Evolutionary conservation across 2,113 vertebrate genomes (phyloP).

Genomic region (Gobius niger): DNA sequence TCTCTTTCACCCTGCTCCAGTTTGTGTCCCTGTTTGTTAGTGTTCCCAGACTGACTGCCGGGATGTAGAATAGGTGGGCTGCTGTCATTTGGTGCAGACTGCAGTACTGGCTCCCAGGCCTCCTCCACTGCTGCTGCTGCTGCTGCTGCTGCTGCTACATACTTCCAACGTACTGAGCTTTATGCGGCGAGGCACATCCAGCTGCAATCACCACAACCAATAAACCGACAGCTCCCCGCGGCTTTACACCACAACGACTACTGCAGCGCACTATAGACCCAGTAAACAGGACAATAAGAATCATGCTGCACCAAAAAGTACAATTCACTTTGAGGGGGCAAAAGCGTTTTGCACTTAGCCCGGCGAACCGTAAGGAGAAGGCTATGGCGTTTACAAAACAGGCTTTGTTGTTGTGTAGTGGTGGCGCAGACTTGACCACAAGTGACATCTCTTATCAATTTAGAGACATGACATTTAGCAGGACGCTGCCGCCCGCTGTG

Average conservation of each 20-base stretch:
- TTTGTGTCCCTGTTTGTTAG: neutral
- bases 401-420: neutral
- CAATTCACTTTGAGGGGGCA: constrained; percentile 9
- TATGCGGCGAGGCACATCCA: constrained; percentile 62
- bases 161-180: constrained; percentile 58
- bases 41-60: constrained; percentile 25
- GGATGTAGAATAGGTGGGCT: constrained; percentile 41
- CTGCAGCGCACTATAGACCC: constrained; percentile 14
- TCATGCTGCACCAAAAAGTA: constrained; percentile 29
- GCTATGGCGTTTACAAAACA: constrained; percentile 21
- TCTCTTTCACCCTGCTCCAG: neutral
- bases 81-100: constrained; percentile 64
- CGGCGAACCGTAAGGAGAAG: constrained; percentile 18
- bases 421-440: constrained; percentile 29
- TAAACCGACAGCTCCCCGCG: constrained; percentile 37
- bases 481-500: constrained; percentile 15
- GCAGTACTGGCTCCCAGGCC: constrained; percentile 58
- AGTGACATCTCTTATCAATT: constrained; percentile 35
- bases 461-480: constrained; percentile 49
- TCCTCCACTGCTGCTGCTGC: constrained; percentile 22
- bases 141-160: constrained; percentile 55
- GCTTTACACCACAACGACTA: constrained; percentile 8
- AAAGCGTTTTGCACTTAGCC: constrained; percentile 23
- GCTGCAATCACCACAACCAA: constrained; percentile 61
- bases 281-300: constrained; percentile 15